Base-by-base conservation (phyloP, 2,113 vertebrate species). In the Fukomys damarensis region DNA sequence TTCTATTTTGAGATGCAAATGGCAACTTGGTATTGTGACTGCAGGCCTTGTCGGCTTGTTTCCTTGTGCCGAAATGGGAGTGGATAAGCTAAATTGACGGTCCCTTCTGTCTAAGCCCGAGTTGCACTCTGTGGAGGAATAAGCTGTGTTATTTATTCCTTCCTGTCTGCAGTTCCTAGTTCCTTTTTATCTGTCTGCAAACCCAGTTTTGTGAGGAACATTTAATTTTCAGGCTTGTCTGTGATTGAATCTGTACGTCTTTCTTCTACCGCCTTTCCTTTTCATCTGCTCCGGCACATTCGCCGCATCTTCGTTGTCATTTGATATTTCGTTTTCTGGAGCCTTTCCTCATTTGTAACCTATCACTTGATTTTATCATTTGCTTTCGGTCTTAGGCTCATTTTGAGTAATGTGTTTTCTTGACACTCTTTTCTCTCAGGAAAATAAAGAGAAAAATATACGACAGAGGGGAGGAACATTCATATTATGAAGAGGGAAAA, bases 311-410 rank as follows among this genome's bases (percentile, higher is more conserved):
- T 96, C 80, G 56, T 86, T 94, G 58, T 95, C 76, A 86, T 95
- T 96, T 94, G 49, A 19, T 94, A 93, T 97, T 98, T 95, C 70
- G 70, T 96, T 98, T 61, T 59, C 85, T 65, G 70, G 82, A 56
- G 3, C 7, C 49, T 96, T 94, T 97, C 94, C 93, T 98, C n/a
- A 91, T 97, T 98, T 98, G 93, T 96, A 97, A 93, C 38, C 81
- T 82, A 93, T 95, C 38, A 43, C 70, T 98, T 89, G 2, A 89
- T 91, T 98, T 98, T 97, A 93, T 97, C 96, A 95, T 98, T 98
- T 98, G 97, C 96, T 94, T 92, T 96, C 94, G 56, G 46, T 86
- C 89, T 91, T 43, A 66, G 92, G 30, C 46, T 97, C 65, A 20
- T 52, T 58, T 92, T 94, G 95, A 98, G 59, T 93, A 96, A 97